phyloP scores from a whole-genome alignment of 53 echinoderm and acorn worm genomes.

The Hippasteria phrygiana region DNA sequence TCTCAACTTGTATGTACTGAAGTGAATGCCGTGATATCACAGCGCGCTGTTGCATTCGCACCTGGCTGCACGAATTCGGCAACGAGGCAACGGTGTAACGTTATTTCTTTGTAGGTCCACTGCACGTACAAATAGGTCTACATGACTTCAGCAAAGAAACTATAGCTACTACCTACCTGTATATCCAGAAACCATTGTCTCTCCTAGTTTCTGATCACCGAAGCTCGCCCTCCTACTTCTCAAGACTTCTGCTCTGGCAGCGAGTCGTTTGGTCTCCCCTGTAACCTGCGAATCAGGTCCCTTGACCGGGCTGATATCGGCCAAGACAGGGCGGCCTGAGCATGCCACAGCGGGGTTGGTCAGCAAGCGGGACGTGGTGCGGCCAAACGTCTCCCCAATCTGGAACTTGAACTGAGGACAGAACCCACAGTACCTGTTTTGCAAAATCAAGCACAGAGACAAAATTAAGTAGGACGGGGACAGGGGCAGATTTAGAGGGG shows the following conservation, averaged over 20 bases:
- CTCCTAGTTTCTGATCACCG: conserved; percentile 92
- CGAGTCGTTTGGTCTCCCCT: conserved; percentile 49
- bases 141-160: not conserved
- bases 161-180: conserved; percentile 74
- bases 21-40: no score
- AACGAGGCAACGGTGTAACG: no score
- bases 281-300: conserved; percentile 58
- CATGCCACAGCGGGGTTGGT: conserved; percentile 84
- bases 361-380: conserved; percentile 88
- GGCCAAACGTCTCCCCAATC: conserved; percentile 96
- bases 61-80: no score
- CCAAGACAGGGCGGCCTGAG: conserved; percentile 80
- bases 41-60: no score
- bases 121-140: no score
- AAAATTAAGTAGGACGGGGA: no score
- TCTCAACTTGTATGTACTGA: no score
- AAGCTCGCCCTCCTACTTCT: conserved; percentile 74
- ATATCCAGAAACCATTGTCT: conserved; percentile 94
- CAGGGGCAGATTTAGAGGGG: no score
- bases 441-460: not conserved
- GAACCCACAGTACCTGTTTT: conserved; percentile 90
- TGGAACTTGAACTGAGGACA: conserved; percentile 99
- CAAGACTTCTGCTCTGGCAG: conserved; percentile 54
- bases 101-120: no score
- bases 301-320: conserved; percentile 78